Conservation (phyloP, 2,797 vertebrate species). For the Acrossocheilus fasciatus region DNA sequence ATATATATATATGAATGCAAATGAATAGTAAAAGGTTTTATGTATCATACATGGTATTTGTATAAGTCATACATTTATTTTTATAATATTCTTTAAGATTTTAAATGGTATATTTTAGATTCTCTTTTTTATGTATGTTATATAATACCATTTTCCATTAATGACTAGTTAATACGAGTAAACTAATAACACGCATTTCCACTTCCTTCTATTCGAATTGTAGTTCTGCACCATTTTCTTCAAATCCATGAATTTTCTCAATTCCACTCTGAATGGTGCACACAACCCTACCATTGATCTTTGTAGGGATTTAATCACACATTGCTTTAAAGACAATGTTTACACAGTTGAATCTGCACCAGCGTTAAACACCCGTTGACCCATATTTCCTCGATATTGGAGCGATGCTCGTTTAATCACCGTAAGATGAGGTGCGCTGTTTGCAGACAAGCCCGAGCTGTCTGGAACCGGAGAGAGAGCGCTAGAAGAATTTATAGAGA, state of each 20-base stretch:
- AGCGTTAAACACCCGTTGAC: slow-evolving; percentile 1
- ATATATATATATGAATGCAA: too few relatives aligned
- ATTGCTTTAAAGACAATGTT: slow-evolving; percentile 28
- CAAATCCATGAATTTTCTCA: slow-evolving; percentile 3
- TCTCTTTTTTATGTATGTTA: background rate
- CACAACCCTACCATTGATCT: slow-evolving; percentile 11
- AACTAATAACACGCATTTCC: background rate
- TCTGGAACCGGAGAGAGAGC: slow-evolving; percentile 52
- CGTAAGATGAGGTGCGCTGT: slow-evolving; percentile 1
- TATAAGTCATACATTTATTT: too few relatives aligned
- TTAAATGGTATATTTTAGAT: background rate
- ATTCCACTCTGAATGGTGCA: background rate
- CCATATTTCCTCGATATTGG: background rate
- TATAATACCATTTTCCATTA: too few relatives aligned
- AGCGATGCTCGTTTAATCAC: slow-evolving; percentile 17
- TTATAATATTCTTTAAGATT: background rate
- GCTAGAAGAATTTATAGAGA: slow-evolving; percentile 50
- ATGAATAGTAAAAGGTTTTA: too few relatives aligned
- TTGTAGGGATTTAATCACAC: background rate
- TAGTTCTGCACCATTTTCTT: background rate
- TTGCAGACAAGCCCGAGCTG: slow-evolving; percentile 21
- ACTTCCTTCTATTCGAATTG: background rate
- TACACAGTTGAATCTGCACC: slow-evolving; percentile 28
- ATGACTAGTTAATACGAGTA: background rate
- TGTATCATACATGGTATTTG: too few relatives aligned